Base-by-base conservation (phyloP, 2,888 invertebrate species). In the Quadroppia sp. region DNA sequence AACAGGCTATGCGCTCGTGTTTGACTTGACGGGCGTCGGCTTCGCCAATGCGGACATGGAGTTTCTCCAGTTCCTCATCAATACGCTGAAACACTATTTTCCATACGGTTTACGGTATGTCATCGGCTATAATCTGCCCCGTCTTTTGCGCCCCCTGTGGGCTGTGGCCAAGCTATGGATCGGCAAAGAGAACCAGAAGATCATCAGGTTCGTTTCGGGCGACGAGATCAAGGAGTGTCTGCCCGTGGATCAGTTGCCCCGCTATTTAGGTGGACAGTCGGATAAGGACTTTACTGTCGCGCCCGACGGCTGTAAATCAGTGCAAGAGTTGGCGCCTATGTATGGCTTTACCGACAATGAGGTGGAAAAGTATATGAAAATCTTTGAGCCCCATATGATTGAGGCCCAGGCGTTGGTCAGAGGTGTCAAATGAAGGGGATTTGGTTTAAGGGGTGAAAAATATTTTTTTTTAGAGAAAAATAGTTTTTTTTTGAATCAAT, bases 341-440 rank as follows among this genome's bases (percentile, higher is more conserved):
- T 69, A 32, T 69, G 73, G 73, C 13, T 73, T 73, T 20, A 69
- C 73, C 20, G 56, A 67, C 17, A 45, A 7, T n/a, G 73, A 73
- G 17, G 45, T 73, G 4, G 73, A 73, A 15, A 69, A 69, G 48
- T 73, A 73, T 56, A 45, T 42, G 20, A 73, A 73, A 45, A 69
- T 73, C 15, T 73, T 73, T 56, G 69, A 73, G 48, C 40, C 56
- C 1, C 40, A 40, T 25, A 45, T 73, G 45, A 20, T 25, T 15
- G 73, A 73, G 25, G 73, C 73, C 11, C 13, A 67, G 32, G 17
- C 30, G 40, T 53, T 73, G 28, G 48, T 48, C 64, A 48, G 17
- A 9, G n/a, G 4, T 48, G 48, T 36, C n/a, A n/a, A 36, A 36
- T 7, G 36, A 7, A 36, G 36, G 4, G 36, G 36, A 36, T 7